phyloP scores from a whole-genome alignment of 2,113 vertebrate species.

The Rhynchomys soricoides region DNA sequence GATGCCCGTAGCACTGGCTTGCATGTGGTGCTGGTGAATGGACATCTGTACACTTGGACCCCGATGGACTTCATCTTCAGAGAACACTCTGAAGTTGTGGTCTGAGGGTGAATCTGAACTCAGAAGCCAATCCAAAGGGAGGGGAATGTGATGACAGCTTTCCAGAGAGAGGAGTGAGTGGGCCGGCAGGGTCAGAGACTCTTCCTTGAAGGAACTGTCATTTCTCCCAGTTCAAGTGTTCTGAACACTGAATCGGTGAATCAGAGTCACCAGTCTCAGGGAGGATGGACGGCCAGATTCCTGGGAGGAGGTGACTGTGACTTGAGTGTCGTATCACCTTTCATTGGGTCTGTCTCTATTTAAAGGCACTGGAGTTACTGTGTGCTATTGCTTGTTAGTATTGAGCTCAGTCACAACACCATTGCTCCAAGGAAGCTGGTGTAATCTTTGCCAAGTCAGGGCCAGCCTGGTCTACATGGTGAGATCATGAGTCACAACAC shows the following conservation, averaged over 20 bases:
- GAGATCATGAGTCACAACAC: neutral
- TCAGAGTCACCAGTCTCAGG: fast-evolving
- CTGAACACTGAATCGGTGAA: fast-evolving
- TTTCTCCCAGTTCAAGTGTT: fast-evolving
- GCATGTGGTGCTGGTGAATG: neutral
- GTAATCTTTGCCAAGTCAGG: neutral
- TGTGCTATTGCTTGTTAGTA: fast-evolving
- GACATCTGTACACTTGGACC: neutral
- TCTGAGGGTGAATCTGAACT: neutral
- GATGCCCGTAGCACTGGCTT: neutral
- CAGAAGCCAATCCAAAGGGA: neutral
- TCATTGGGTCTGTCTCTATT: neutral
- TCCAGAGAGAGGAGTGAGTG: fast-evolving
- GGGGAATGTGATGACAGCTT: neutral
- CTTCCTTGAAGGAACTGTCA: neutral
- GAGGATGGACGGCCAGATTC: neutral
- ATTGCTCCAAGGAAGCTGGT: fast-evolving
- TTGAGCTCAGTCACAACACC: neutral
- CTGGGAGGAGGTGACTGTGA: neutral
- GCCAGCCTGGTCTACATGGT: neutral
- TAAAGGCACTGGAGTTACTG: neutral
- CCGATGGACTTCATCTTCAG: neutral
- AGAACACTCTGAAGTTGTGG: neutral
- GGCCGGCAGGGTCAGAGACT: fast-evolving
- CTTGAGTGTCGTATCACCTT: neutral